A percentile compares a stretch with the other conserved stretches of the same genome.
These are phyloP conservation scores for Pantherophis alleghaniensis DNA, from an alignment of 2,797 vertebrate genomes.

Conservation along the genomic window DNA sequence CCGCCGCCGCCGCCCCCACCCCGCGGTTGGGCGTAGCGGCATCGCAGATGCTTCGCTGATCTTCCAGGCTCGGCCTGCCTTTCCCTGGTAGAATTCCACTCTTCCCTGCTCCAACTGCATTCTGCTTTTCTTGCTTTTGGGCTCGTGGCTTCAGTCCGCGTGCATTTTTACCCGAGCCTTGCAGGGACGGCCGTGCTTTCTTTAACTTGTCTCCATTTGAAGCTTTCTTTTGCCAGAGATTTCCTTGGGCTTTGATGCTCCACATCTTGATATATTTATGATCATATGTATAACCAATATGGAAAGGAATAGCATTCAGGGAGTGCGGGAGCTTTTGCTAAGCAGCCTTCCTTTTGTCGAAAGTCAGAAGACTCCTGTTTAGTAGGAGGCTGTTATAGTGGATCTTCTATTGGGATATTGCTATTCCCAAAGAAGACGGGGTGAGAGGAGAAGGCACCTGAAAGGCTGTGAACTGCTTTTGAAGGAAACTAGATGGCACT, in stretches of 20 bases:
- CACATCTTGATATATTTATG: background rate
- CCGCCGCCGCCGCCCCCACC: too few species aligned
- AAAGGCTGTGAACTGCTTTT: background rate
- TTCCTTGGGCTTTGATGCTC: background rate
- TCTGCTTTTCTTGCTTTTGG: slow-evolving; percentile 14
- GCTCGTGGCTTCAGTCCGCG: background rate
- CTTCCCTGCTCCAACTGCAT: slow-evolving; percentile 21
- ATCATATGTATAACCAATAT: background rate
- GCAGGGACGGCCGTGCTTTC: background rate
- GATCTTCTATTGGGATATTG: background rate
- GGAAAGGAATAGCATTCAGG: background rate
- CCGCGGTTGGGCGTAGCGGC: background rate
- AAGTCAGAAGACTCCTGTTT: background rate
- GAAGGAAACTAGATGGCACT: slow-evolving; percentile 15
- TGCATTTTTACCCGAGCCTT: background rate
- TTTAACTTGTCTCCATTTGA: background rate
- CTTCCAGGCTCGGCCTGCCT: background rate
- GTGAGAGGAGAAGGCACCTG: background rate
- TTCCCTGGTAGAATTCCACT: background rate
- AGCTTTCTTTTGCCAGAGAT: background rate
- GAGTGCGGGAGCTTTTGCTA: background rate
- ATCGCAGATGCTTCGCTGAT: background rate
- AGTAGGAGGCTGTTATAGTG: background rate
- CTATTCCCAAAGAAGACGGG: background rate
- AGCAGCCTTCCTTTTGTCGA: background rate